Evolutionary conservation across 2,113 vertebrate genomes (phyloP), one percentile per base, ranked within the genome.

Genomic region (Myodes glareolus): DNA sequence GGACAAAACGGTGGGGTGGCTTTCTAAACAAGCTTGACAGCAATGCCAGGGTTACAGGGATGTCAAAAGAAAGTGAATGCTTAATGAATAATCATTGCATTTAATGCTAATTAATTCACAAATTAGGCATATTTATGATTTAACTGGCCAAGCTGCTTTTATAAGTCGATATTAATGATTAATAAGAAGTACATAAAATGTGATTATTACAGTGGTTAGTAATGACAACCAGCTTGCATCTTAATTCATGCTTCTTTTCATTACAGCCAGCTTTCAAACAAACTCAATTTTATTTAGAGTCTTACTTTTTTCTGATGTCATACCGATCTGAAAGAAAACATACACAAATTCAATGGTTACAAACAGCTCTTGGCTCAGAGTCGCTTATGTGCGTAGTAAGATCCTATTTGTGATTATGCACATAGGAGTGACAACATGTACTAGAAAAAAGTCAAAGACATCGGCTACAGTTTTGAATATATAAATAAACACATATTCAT

Each of bases 271-370:
- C 98, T 98, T 97, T 97, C 97, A 97, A 92, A 98, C 89, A 96
- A 98, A 98, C 42, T 97, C 42, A 95, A 97, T 95, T 89, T 91
- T 94, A 61, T 95, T 97, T 90, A 98, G 67, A 98, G 95, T 98
- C 99, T 99, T 99, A 99, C 99, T 99, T 99, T 99, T 99, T 98
- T 99, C 99, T 97, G 99, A 98, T 82, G 98, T 99, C 98, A 98
- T 98, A 98, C 98, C 99, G 97, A 98, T 99, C 99, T 99, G 99
- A 89, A 99, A 99, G 94, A 98, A 98, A 99, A 98, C 95, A 99
- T 90, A 95, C 61, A 94, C 85, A 94, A 96, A 98, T 97, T 94
- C 90, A 96, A 88, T 94, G 78, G 63, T 97, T 98, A 77, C n/a
- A 94, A 95, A 91, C 13, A 61, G 68, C 52, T 16, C 92, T 94